Conservation (phyloP, 2,113 vertebrate genomes). For the Capreolus pygargus region DNA sequence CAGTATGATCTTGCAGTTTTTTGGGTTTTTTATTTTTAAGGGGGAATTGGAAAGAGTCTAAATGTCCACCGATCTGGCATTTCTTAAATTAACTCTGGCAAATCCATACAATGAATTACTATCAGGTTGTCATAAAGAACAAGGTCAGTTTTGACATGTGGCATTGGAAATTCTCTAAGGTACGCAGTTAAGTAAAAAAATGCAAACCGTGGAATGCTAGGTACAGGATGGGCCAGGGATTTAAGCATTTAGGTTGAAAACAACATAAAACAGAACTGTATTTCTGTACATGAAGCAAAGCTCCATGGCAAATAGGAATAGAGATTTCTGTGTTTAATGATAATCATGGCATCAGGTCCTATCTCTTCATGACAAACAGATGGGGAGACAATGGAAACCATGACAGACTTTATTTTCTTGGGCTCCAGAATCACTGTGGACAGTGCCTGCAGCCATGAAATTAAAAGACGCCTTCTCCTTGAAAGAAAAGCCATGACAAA, state of each 20-base stretch:
- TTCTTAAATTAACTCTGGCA: not conserved
- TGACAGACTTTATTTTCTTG: not conserved
- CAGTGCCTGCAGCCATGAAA: not conserved
- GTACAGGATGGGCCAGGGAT: not conserved
- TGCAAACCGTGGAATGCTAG: not conserved
- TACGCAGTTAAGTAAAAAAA: not conserved
- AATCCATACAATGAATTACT: not conserved
- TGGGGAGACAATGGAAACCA: not conserved
- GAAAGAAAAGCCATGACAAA: not conserved
- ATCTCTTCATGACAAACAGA: not conserved
- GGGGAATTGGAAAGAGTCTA: not conserved
- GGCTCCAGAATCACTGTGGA: not conserved
- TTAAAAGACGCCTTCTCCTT: not conserved
- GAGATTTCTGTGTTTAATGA: not conserved
- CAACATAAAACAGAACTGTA: not conserved
- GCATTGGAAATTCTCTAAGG: not conserved
- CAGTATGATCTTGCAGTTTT: not conserved
- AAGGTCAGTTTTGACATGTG: not conserved
- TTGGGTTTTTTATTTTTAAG: not conserved
- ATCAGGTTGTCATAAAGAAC: not conserved
- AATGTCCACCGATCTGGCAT: not conserved
- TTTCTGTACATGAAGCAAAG: not conserved
- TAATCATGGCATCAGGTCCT: not conserved
- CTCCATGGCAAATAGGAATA: not conserved
- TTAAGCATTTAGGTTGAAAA: not conserved